These are phyloP conservation scores for Pseudachorutes palmiensis DNA, from an alignment of 1,140 invertebrate genomes.

Conservation along the genomic window DNA sequence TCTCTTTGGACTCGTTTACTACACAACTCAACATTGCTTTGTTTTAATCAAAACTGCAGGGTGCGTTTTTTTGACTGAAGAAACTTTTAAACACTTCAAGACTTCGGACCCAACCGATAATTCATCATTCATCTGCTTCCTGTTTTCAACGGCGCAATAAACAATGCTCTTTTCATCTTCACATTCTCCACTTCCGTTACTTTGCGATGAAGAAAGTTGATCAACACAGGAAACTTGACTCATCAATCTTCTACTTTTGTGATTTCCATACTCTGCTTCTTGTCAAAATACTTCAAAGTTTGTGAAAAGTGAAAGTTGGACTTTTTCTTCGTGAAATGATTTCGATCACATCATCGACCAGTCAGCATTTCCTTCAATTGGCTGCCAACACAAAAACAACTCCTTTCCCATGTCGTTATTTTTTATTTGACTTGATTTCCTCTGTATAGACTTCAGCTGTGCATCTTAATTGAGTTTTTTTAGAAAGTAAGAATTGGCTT, in stretches of 20 bases:
- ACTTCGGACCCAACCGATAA: not conserved
- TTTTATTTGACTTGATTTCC: too few relatives aligned
- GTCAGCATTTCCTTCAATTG: too few relatives aligned
- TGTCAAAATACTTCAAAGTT: not conserved
- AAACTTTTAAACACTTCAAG: conserved; percentile 3
- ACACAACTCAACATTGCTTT: not conserved
- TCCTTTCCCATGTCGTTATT: too few relatives aligned
- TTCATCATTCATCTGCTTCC: not conserved
- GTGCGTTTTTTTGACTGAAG: conserved; percentile 3
- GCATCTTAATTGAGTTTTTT: too few relatives aligned
- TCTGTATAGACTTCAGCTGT: too few relatives aligned
- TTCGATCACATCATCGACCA: too few relatives aligned
- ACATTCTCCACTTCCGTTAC: not conserved
- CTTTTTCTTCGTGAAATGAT: not conserved
- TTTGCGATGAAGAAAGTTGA: not conserved
- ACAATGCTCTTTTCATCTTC: not conserved
- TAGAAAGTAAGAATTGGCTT: too few relatives aligned
- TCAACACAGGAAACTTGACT: not conserved
- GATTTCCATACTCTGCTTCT: not conserved
- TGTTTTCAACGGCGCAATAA: not conserved
- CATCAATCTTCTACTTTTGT: conserved; percentile 7
- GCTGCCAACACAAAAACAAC: too few relatives aligned
- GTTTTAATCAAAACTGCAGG: not conserved
- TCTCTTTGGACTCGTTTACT: not conserved
- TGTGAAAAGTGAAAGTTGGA: conserved; percentile 2